These are phyloP conservation scores for Ceriagrion tenellum DNA, from an alignment of 2,888 invertebrate genomes.

Conservation along the genomic window DNA sequence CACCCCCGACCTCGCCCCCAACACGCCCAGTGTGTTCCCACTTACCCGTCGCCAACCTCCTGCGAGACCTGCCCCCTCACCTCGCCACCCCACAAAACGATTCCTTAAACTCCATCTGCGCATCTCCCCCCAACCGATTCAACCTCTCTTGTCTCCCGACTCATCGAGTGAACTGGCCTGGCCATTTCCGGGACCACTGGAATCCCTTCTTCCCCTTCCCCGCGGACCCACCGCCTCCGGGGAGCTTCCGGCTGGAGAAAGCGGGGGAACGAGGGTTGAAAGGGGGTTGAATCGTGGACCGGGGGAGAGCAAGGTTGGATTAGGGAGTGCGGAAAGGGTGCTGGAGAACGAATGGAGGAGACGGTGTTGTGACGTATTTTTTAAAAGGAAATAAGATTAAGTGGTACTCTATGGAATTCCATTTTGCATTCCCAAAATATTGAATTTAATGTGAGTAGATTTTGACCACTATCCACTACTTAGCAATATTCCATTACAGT, in stretches of 20 bases:
- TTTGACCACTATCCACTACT: too few relatives aligned
- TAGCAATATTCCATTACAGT: too few relatives aligned
- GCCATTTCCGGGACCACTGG: slow-evolving; percentile 2
- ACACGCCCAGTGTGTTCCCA: neutral
- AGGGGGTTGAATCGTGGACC: neutral
- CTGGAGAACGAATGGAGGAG: too few relatives aligned
- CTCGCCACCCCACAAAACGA: neutral
- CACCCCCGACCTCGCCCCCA: neutral
- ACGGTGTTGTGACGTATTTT: too few relatives aligned
- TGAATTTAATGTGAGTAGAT: too few relatives aligned
- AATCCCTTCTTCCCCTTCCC: neutral
- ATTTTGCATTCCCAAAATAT: too few relatives aligned
- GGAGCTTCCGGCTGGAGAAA: slow-evolving; percentile 21
- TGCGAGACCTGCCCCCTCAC: neutral
- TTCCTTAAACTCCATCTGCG: neutral
- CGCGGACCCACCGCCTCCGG: neutral
- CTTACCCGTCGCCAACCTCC: too few relatives aligned
- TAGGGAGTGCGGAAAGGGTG: too few relatives aligned
- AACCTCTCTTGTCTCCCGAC: neutral
- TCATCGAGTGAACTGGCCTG: slow-evolving; percentile 26
- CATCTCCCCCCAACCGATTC: neutral
- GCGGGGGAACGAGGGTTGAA: neutral
- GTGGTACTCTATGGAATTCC: too few relatives aligned
- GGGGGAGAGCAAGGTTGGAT: neutral
- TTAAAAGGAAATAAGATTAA: too few relatives aligned